Base-by-base conservation (phyloP, 2,888 invertebrate genomes). In the Pemphredon lugubris region DNA sequence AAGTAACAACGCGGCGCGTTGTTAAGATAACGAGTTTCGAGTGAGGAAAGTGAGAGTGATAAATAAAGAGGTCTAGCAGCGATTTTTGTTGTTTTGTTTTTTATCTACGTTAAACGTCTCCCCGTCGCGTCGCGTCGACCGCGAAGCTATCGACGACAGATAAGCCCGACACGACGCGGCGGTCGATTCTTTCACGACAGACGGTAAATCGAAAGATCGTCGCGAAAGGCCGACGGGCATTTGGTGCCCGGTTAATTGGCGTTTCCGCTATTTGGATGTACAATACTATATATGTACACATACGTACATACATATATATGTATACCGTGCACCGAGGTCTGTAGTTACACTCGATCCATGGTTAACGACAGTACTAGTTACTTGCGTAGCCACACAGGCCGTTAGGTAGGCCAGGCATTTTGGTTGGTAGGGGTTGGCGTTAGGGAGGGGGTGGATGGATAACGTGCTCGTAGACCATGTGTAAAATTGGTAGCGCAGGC, bases 401-500 rank as follows among this genome's bases (percentile, higher is more conserved):
- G 66, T 72, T 50, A 45, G 64, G 55, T 32, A 40, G 66, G 42
- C 48, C 32, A 23, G 60, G 39, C 53, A 59, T 71, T 60, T 71
- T 51, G 66, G 23, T 21, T 20, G 40, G 59, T 20, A 51, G 64
- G 54, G 64, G 55, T 23, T 23, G 68, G 16, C n/a, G n/a, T 48
- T 18, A 45, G 51, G 59, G 44, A n/a, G 67, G 21, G 45, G 45
- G 66, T 60, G 60, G 70, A 26, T 68, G 55, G 39, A 79, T 77
- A 79, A 72, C 74, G 72, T 81, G 70, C 66, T 68, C 80, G 73
- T 60, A 71, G 75, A 81, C 78, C 83, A 81, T 83, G 83, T 83
- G 82, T 73, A 76, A 81, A 77, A 75, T 75, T 66, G 61, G 77
- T 54, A 70, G 83, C 82, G 82, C 82, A 83, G 75, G 80, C 83